Evolutionary conservation across 2,113 vertebrate species (phyloP).

Genomic region (Hippocampus barbouri): DNA sequence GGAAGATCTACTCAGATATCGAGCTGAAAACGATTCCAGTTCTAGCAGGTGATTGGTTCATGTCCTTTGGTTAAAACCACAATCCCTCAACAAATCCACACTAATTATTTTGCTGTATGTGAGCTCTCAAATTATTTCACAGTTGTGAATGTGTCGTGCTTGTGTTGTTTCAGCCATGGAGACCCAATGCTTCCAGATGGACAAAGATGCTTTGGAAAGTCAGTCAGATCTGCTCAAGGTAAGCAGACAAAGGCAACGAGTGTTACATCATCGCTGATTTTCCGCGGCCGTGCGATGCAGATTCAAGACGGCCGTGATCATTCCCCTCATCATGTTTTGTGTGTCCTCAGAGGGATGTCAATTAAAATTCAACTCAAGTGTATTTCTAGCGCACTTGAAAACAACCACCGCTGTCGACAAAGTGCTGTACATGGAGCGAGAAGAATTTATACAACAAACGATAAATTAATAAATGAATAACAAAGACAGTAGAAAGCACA

Average conservation of each 20-base stretch:
- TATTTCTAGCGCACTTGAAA: no score
- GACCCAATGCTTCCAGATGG: constrained; percentile 78
- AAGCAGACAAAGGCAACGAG: constrained; percentile 12
- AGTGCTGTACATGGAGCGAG: no score
- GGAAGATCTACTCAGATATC: constrained; percentile 81
- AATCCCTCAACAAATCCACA: no score
- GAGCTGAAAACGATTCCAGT: constrained; percentile 85
- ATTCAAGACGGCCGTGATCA: not conserved
- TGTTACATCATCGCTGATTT: not conserved
- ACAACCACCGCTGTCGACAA: no score
- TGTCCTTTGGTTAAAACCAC: not conserved
- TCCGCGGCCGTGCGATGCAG: not conserved
- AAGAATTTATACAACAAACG: no score
- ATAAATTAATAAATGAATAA: no score
- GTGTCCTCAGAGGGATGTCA: constrained; percentile 50
- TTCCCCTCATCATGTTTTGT: not conserved
- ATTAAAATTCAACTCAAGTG: not conserved
- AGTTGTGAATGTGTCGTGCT: not conserved
- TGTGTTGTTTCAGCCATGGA: constrained; percentile 80
- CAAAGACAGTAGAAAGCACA: no score
- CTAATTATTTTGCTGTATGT: no score
- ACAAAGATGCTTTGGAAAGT: constrained; percentile 78
- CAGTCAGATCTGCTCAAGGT: constrained; percentile 86
- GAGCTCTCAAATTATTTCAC: not conserved
- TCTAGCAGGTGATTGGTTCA: constrained; percentile 79